Evolutionary conservation across 2,797 vertebrate genomes (phyloP).

Genomic region (Peromyscus nudipes): DNA sequence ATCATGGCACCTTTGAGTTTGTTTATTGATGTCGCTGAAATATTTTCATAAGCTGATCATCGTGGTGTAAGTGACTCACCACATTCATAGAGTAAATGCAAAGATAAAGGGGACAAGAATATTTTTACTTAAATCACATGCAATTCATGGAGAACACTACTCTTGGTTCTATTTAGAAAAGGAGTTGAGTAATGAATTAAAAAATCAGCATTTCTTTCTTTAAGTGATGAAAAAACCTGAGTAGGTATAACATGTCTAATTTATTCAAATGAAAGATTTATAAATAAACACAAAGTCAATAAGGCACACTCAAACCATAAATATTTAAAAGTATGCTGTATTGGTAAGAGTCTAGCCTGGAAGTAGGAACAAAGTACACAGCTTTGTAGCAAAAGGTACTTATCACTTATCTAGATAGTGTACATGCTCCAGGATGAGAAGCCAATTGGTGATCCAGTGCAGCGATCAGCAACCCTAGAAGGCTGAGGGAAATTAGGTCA

Average conservation of each 20-base stretch:
- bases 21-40: not conserved
- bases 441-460: not conserved
- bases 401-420: not conserved
- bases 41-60: not conserved
- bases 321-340: not conserved
- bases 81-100: not conserved
- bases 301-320: not conserved
- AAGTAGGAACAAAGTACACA: not conserved
- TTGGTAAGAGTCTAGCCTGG: not conserved
- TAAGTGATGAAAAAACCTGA: not conserved
- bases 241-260: not conserved
- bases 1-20: not conserved
- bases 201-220: slow-evolving; percentile 8
- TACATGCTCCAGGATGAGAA: not conserved
- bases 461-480: not conserved
- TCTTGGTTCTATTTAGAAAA: not conserved
- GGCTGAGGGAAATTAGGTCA: not conserved
- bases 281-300: slow-evolving; percentile 11
- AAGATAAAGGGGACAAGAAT: not conserved
- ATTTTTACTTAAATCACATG: not conserved
- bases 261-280: slow-evolving; percentile 55
- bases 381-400: not conserved
- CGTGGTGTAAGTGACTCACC: not conserved
- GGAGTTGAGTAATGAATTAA: not conserved
- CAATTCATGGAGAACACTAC: not conserved